Base-by-base conservation (phyloP, 92 coral and sea anemone species). In the Montipora capitata region DNA sequence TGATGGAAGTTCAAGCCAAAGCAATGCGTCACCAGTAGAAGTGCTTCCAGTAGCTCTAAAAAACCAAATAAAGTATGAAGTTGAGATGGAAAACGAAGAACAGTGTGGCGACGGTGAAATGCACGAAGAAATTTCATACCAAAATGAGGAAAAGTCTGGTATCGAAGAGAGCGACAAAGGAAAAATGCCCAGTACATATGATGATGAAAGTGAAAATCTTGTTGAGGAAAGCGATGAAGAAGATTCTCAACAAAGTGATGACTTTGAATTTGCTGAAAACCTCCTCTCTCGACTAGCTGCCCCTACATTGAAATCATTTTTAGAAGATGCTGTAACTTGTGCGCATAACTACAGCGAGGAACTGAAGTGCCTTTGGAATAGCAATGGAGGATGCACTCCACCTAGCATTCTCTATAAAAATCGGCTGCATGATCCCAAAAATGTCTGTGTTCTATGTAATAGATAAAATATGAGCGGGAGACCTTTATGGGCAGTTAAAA, bases 371-470 rank as follows among this genome's bases (percentile, higher is more conserved):
- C 44, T 67, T 67, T 67, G 72, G 72, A 39, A 67, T 67, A 67
- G 72, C 72, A 67, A 67, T 67, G 72, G 72, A 67, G 72, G 48
- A 67, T 38, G 72, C 72, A 67, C 72, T 67, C 72, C 72, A 39
- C 72, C 72, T 9, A 8, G 14, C 11, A 27, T 67, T 10, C 43
- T 67, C 14, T 67, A 39, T 67, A 67, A 27, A 27, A 67, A 39
- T 39, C 42, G 15, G 4, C 40, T 67, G 38, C 40, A 27, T 67
- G 72, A 67, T 45, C 72, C 43, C 42, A 67, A 67, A 67, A 67
- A 67, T 20, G 44, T 67, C 2, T 67, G 72, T 67, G 72, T 67
- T 67, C 42, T 67, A 8, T 67, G 72, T n/a, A n/a, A n/a, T n/a
- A n/a, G n/a, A n/a, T n/a, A n/a, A n/a, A n/a, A n/a, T n/a, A n/a